Base-by-base conservation (phyloP, 2,797 vertebrate genomes). In the Micrastur ruficollis region DNA sequence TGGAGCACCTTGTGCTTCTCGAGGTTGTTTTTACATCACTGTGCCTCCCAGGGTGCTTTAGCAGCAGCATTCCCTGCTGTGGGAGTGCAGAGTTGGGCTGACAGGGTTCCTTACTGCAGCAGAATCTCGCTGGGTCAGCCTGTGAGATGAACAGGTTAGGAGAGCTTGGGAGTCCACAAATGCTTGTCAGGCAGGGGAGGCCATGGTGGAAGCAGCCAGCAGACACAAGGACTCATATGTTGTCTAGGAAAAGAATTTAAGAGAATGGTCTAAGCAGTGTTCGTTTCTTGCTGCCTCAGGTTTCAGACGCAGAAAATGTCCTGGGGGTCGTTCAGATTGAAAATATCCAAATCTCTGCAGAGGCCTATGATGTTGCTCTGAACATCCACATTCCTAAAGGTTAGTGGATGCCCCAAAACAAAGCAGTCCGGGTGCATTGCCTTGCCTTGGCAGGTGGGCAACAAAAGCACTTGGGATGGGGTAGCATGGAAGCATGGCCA, bases 291-390 rank as follows among this genome's bases (percentile, higher is more conserved):
- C 53, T 62, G 15, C 38, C 47, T 84, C 95, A 99, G 99, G 98
- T 99, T 50, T 98, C 98, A 3, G 99, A 99, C 81, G 96, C 96
- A 62, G 98, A 99, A 25, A 98, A 99, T 36, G 90, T 99, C 53
- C 86, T 99, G 44, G 99, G 99, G 16, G 73, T 99, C 10, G 97
- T 98, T 68, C 98, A 99, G 46, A 97, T 98, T 6, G 99, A 99
- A 97, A 98, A 98, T 90, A 98, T 99, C 65, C 72, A 96, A 19
- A 44, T 99, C 71, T 61, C 97, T n/a, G 99, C 98, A 5, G 99
- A 99, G 75, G 98, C 98, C 9, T 99, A 99, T 22, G 99, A 99
- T 31, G 95, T 99, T 18, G 94, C 98, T 55, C 75, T 99, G 96
- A 98, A 97, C 86, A 98, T 99, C 81, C 97, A 95, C 95, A 98